These are phyloP conservation scores for Philypnodon macrostomus DNA, from an alignment of 2,797 vertebrate genomes.

Conservation along the genomic window DNA sequence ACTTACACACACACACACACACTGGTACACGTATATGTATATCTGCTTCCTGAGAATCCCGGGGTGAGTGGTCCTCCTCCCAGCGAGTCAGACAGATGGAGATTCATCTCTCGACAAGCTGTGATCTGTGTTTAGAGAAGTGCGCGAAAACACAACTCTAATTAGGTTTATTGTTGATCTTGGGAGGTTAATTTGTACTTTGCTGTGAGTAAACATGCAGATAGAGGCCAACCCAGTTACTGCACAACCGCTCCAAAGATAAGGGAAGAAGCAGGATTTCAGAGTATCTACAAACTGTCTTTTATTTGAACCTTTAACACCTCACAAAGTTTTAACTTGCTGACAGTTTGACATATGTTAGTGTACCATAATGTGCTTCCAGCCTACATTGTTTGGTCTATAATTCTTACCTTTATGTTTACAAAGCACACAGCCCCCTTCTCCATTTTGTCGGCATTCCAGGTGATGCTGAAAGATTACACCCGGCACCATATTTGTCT, in stretches of 20 bases:
- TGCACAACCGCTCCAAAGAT: too few relatives aligned
- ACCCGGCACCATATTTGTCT: constrained; percentile 48
- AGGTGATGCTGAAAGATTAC: constrained; percentile 57
- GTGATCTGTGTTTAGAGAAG: constrained; percentile 73
- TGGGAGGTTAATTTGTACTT: constrained; percentile 75
- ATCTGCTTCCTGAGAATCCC: constrained; percentile 25
- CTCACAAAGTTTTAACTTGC: too few relatives aligned
- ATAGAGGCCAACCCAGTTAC: constrained; percentile 56
- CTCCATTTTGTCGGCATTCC: constrained; percentile 1
- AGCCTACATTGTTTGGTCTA: neutral
- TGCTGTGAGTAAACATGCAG: constrained; percentile 60
- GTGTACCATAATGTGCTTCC: too few relatives aligned
- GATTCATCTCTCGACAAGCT: constrained; percentile 72
- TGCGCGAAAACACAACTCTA: constrained; percentile 69
- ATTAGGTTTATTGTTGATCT: constrained; percentile 76
- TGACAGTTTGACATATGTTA: too few relatives aligned
- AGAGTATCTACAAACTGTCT: neutral
- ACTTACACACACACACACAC: constrained; percentile 3
- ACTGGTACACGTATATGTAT: neutral
- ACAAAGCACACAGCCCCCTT: neutral
- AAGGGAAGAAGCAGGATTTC: constrained; percentile 14
- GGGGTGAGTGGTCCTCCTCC: constrained; percentile 59
- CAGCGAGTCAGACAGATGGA: constrained; percentile 69
- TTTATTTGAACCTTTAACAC: neutral
- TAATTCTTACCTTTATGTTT: neutral